Conservation (phyloP, 2,797 vertebrate species). For the Sebastolobus altivelis region DNA sequence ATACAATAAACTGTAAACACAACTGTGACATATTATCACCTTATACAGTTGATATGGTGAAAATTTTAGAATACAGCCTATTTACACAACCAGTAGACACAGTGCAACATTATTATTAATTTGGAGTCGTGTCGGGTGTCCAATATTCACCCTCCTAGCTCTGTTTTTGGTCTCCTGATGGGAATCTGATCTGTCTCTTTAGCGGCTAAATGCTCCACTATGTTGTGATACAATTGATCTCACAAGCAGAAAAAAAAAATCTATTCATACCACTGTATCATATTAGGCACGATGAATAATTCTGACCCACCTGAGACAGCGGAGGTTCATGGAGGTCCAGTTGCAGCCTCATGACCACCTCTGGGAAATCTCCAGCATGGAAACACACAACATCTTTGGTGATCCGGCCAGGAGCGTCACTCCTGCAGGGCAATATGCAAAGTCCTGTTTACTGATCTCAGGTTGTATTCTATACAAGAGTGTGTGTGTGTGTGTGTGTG, state of each 20-base stretch:
- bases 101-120: too few relatives aligned
- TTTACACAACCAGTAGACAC: too few relatives aligned
- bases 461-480: neutral
- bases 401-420: slow-evolving; percentile 82
- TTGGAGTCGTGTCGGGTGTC: too few relatives aligned
- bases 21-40: neutral
- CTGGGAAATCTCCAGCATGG: slow-evolving; percentile 94
- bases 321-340: slow-evolving; percentile 95
- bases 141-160: neutral
- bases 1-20: neutral
- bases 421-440: slow-evolving; percentile 75
- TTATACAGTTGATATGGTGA: neutral
- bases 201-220: neutral
- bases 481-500: neutral
- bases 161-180: neutral
- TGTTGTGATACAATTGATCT: neutral
- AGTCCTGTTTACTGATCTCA: slow-evolving; percentile 17
- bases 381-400: slow-evolving; percentile 99
- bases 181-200: neutral
- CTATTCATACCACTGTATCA: neutral
- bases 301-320: slow-evolving; percentile 89
- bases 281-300: neutral
- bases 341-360: slow-evolving; percentile 95
- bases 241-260: too few relatives aligned
- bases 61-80: neutral